These are phyloP conservation scores for Trypoxylus dichotomus DNA, from an alignment of 1,140 invertebrate genomes.

Conservation along the genomic window DNA sequence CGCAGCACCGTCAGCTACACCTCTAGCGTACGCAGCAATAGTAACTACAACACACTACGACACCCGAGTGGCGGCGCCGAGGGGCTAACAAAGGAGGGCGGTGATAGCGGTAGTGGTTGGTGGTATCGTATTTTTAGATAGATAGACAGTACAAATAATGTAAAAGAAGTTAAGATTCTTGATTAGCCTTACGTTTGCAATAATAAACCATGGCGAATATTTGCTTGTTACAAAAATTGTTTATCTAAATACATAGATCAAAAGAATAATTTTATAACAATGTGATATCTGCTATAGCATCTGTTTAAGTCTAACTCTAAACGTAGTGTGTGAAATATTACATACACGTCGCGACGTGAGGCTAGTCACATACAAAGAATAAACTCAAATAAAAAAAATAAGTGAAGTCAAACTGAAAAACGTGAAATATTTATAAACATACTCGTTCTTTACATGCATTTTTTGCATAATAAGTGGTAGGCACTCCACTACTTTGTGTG, in stretches of 20 bases:
- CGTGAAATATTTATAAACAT: neutral
- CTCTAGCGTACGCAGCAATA: slow-evolving; percentile 27
- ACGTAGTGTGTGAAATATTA: too few relatives aligned
- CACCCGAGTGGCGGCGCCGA: neutral
- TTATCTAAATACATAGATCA: too few relatives aligned
- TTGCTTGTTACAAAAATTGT: too few relatives aligned
- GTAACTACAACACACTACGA: slow-evolving; percentile 20
- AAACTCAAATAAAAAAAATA: neutral
- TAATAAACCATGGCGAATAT: too few relatives aligned
- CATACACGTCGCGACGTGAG: too few relatives aligned
- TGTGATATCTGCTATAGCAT: neutral
- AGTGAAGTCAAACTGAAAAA: neutral
- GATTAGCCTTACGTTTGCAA: too few relatives aligned
- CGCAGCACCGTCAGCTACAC: slow-evolving; percentile 34
- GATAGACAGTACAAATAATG: neutral
- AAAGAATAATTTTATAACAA: too few relatives aligned
- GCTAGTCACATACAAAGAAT: neutral
- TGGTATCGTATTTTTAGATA: neutral
- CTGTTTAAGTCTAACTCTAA: too few relatives aligned
- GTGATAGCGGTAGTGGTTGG: neutral
- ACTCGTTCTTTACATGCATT: neutral
- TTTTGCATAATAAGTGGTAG: neutral
- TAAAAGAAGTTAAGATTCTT: too few relatives aligned
- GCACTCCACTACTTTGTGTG: neutral
- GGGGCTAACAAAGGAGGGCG: neutral